These are phyloP conservation scores for Acomys russatus DNA, from an alignment of 2,797 vertebrate genomes.

Conservation along the genomic window DNA sequence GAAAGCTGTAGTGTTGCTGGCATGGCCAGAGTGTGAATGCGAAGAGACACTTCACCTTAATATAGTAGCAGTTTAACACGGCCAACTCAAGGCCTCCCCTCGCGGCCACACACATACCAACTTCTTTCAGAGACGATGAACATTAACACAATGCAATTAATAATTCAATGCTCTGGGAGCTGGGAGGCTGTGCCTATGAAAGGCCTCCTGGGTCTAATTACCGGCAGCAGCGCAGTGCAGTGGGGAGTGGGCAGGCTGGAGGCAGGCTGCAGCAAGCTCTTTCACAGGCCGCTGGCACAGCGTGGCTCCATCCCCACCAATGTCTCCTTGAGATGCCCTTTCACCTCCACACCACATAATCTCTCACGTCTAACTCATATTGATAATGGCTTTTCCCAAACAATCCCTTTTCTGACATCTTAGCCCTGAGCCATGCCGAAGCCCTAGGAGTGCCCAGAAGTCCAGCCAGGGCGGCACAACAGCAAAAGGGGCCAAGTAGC, in stretches of 20 bases:
- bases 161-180: constrained; percentile 56
- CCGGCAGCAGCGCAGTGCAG: background rate
- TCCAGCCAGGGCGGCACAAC: background rate
- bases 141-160: constrained; percentile 77
- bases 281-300: background rate
- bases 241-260: background rate
- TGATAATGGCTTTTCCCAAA: background rate
- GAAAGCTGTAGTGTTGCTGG: constrained; percentile 2
- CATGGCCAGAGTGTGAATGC: constrained; percentile 62
- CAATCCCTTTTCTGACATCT: constrained; percentile 39
- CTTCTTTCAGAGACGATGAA: constrained; percentile 60
- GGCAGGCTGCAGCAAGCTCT: background rate
- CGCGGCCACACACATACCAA: background rate
- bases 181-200: background rate
- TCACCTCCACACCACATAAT: constrained; percentile 1
- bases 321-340: background rate
- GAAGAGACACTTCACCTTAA: constrained; percentile 76
- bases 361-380: background rate
- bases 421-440: background rate
- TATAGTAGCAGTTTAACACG: constrained; percentile 69
- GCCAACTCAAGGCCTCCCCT: background rate
- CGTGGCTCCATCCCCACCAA: background rate
- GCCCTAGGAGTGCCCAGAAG: constrained; percentile 48
- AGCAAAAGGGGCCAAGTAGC: background rate
- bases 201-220: constrained; percentile 46